phyloP scores from a whole-genome alignment of 1,140 invertebrate genomes.

The Drosophila carrolli region DNA sequence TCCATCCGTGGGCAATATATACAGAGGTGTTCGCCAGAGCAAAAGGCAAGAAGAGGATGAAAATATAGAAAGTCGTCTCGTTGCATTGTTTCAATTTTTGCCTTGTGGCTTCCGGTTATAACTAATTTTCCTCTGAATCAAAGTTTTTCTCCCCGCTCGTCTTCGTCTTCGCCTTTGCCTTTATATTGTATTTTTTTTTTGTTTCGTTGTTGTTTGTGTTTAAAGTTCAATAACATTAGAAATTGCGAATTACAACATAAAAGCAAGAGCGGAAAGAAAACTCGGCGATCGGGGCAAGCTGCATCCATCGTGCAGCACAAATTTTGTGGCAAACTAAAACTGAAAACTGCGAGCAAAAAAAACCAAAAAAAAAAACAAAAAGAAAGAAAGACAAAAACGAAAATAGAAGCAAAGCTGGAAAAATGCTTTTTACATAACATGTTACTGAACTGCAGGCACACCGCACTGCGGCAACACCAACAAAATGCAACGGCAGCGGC shows the following conservation, averaged over 20 bases:
- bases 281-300: constrained; percentile 52
- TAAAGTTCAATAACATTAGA: constrained; percentile 84
- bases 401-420: constrained; percentile 67
- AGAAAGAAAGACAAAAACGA: constrained; percentile 37
- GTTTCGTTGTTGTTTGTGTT: constrained; percentile 36
- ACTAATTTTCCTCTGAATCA: constrained; percentile 66
- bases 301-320: constrained; percentile 45
- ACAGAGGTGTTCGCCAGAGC: neutral
- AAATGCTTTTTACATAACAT: constrained; percentile 84
- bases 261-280: constrained; percentile 39
- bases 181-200: neutral
- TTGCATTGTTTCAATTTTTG: constrained; percentile 71
- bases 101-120: constrained; percentile 74
- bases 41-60: constrained; percentile 24
- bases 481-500: constrained; percentile 38
- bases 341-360: constrained; percentile 46
- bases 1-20: neutral
- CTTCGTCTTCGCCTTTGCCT: neutral
- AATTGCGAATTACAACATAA: constrained; percentile 77
- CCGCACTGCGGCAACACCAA: constrained; percentile 32
- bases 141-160: constrained; percentile 47
- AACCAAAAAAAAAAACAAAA: constrained; percentile 24
- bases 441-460: constrained; percentile 82
- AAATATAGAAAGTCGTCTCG: constrained; percentile 69
- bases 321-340: constrained; percentile 43